These are phyloP conservation scores for Scomber scombrus DNA, from an alignment of 2,113 vertebrate species.

Conservation along the genomic window DNA sequence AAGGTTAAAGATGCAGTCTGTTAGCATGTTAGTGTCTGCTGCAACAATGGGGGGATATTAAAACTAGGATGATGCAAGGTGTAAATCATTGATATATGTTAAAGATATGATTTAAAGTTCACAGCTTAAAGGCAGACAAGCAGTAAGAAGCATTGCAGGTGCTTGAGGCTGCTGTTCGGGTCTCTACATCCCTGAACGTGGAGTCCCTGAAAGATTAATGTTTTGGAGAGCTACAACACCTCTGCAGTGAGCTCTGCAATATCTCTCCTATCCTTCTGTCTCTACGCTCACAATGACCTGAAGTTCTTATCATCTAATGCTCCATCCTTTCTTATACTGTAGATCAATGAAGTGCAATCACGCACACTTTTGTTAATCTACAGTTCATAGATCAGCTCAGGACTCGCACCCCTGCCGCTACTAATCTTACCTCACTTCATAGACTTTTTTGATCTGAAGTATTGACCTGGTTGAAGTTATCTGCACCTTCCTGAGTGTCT, in stretches of 20 bases:
- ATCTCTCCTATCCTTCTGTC: constrained; percentile 16
- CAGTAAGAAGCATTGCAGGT: neutral
- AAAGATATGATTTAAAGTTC: neutral
- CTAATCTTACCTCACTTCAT: constrained; percentile 50
- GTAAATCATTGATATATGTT: neutral
- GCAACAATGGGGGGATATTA: too few relatives aligned
- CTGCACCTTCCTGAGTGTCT: constrained; percentile 22
- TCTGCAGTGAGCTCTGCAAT: constrained; percentile 54
- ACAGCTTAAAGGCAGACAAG: neutral
- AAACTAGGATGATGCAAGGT: neutral
- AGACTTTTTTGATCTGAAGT: constrained; percentile 11
- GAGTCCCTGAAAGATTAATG: constrained; percentile 60
- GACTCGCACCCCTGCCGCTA: constrained; percentile 2
- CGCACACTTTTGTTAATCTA: constrained; percentile 30
- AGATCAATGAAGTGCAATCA: constrained; percentile 17
- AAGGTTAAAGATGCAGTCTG: neutral
- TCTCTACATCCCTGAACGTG: constrained; percentile 29
- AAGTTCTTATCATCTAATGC: constrained; percentile 17
- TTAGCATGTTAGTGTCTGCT: neutral
- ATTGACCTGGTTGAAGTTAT: constrained; percentile 40
- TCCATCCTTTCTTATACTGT: constrained; percentile 9
- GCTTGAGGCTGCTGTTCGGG: constrained; percentile 7
- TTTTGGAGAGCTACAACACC: constrained; percentile 35
- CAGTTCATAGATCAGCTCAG: constrained; percentile 35
- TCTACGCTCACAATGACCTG: constrained; percentile 4